A percentile compares a stretch with the other conserved stretches of the same genome.
phyloP scores from a whole-genome alignment of 2,113 vertebrate species.

The Dipodomys ordii region DNA sequence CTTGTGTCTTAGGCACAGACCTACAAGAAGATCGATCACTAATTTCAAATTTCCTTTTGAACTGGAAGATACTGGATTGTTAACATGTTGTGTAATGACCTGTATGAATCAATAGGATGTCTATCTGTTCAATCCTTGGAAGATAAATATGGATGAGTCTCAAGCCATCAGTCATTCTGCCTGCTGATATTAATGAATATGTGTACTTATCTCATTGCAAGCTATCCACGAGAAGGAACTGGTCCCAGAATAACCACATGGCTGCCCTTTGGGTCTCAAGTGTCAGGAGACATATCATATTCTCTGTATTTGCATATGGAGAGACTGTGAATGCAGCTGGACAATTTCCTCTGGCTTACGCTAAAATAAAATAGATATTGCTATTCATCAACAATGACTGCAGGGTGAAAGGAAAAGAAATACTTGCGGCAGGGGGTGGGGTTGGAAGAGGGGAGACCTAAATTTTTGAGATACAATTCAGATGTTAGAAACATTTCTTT shows the following conservation, averaged over 20 bases:
- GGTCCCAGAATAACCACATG: conserved; percentile 9
- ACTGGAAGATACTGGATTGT: conserved; percentile 58
- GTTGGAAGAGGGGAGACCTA: neutral
- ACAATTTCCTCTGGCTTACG: conserved; percentile 60
- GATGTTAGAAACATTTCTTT: neutral
- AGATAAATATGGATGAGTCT: conserved; percentile 71
- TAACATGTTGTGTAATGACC: conserved; percentile 75
- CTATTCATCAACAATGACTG: conserved; percentile 9
- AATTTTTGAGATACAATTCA: neutral
- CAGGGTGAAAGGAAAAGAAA: neutral
- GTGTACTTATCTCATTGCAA: neutral
- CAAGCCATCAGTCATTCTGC: conserved; percentile 43
- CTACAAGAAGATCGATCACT: conserved; percentile 46
- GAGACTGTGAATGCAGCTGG: conserved; percentile 34
- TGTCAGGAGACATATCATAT: conserved; percentile 50
- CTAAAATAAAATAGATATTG: conserved; percentile 7
- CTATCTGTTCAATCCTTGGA: conserved; percentile 69
- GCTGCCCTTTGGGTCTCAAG: conserved; percentile 57
- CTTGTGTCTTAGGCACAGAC: conserved; percentile 42
- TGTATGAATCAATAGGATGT: conserved; percentile 78
- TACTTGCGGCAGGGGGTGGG: neutral
- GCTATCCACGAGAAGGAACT: conserved; percentile 30
- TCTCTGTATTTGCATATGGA: conserved; percentile 9
- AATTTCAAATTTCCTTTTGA: conserved; percentile 70
- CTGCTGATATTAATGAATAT: conserved; percentile 64